phyloP scores from a whole-genome alignment of 2,888 invertebrate genomes.

The Tromatobia lineatoria region DNA sequence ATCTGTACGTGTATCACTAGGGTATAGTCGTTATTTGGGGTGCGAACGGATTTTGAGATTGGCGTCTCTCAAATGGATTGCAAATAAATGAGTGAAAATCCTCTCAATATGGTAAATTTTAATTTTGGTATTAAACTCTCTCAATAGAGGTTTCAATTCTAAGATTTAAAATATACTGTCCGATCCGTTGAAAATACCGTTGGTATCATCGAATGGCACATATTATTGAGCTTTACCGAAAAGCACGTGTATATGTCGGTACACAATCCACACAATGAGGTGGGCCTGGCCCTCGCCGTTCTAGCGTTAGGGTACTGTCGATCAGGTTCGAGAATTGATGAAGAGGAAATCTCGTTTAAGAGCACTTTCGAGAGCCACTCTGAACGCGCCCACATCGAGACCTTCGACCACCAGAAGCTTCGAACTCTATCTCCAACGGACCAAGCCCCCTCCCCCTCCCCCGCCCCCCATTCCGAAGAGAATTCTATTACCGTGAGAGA shows the following conservation, averaged over 20 bases:
- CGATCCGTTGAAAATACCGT: neutral
- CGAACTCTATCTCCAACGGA: conserved; percentile 31
- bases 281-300: neutral
- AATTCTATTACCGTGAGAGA: conserved; percentile 43
- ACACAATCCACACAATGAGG: conserved; percentile 9
- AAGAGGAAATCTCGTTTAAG: conserved; percentile 66
- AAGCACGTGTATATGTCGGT: neutral
- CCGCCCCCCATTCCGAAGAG: conserved; percentile 23
- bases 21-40: no score
- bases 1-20: no score
- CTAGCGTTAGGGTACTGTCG: conserved; percentile 30
- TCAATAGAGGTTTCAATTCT: no score
- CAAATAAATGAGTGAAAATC: no score
- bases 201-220: neutral
- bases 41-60: no score
- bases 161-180: neutral
- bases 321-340: conserved; percentile 58
- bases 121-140: no score
- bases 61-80: no score
- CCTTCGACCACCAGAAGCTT: conserved; percentile 51
- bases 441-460: conserved; percentile 4
- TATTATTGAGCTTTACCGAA: conserved; percentile 6
- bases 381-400: conserved; percentile 33
- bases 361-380: conserved; percentile 55
- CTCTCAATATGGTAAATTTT: no score